These are phyloP conservation scores for Eulemur rufifrons DNA, from an alignment of 2,113 vertebrate species.

Conservation along the genomic window DNA sequence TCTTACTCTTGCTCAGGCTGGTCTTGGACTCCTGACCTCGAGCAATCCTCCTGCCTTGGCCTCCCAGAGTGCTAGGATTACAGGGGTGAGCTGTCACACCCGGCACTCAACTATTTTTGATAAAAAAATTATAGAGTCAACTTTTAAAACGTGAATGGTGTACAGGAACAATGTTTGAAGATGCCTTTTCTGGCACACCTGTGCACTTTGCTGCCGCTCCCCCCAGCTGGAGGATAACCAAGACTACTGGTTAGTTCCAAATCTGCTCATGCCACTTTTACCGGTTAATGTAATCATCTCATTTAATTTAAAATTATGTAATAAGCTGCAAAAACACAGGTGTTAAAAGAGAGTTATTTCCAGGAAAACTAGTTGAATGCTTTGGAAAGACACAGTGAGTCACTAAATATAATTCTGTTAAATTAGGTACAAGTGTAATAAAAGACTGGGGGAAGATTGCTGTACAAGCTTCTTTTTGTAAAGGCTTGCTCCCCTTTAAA, in stretches of 20 bases:
- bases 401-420: background rate
- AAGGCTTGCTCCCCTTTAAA: background rate
- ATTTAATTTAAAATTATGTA: background rate
- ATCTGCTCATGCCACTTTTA: background rate
- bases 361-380: background rate
- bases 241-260: background rate
- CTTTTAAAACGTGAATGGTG: background rate
- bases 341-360: background rate
- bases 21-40: too few species aligned
- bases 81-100: too few species aligned
- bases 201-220: background rate
- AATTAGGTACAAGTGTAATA: background rate
- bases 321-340: background rate
- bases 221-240: too few species aligned
- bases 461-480: background rate
- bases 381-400: background rate
- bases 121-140: background rate
- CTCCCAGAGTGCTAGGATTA: too few species aligned
- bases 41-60: too few species aligned
- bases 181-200: background rate
- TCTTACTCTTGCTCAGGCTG: too few species aligned
- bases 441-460: background rate
- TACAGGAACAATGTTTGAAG: background rate
- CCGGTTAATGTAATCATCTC: background rate
- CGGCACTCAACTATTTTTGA: background rate